These are phyloP conservation scores for Paradoxurus hermaphroditus DNA, from an alignment of 2,113 vertebrate genomes.

Conservation along the genomic window DNA sequence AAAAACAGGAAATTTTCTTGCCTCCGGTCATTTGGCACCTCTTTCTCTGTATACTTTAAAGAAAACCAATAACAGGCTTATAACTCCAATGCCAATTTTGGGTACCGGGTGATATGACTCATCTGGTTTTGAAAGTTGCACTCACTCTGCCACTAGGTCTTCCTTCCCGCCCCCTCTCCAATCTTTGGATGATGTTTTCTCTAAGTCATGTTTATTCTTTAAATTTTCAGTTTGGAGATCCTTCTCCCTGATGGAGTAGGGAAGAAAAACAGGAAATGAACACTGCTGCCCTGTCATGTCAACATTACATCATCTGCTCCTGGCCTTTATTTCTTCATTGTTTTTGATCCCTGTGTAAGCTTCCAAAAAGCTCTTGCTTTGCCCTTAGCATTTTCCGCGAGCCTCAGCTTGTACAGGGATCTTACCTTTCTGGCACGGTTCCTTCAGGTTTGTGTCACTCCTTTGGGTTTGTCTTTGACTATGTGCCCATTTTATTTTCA, in stretches of 20 bases:
- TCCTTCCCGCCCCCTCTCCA: neutral
- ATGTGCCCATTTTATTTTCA: neutral
- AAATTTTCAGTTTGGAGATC: constrained; percentile 15
- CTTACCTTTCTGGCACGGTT: neutral
- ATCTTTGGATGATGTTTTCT: neutral
- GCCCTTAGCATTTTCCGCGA: constrained; percentile 12
- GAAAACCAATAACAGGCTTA: neutral
- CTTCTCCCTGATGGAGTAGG: neutral
- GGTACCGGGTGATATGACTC: neutral
- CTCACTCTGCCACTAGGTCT: neutral
- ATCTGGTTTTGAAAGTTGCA: neutral
- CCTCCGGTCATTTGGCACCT: neutral
- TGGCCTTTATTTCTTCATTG: constrained; percentile 24
- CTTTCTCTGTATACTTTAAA: neutral
- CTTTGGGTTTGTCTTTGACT: constrained; percentile 39
- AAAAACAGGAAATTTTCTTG: neutral
- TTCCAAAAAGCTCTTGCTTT: constrained; percentile 45
- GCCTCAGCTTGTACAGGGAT: neutral
- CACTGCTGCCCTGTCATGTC: neutral
- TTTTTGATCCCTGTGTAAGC: neutral
- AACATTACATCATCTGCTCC: constrained; percentile 47
- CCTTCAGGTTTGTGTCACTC: neutral
- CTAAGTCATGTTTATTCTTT: neutral
- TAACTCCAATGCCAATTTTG: neutral
- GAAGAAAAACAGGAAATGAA: constrained; percentile 44